Percentiles rank a stretch among this genome's conserved stretches.
Evolutionary conservation across 2,113 vertebrate species (phyloP).

Genomic region (Okapia johnstoni): DNA sequence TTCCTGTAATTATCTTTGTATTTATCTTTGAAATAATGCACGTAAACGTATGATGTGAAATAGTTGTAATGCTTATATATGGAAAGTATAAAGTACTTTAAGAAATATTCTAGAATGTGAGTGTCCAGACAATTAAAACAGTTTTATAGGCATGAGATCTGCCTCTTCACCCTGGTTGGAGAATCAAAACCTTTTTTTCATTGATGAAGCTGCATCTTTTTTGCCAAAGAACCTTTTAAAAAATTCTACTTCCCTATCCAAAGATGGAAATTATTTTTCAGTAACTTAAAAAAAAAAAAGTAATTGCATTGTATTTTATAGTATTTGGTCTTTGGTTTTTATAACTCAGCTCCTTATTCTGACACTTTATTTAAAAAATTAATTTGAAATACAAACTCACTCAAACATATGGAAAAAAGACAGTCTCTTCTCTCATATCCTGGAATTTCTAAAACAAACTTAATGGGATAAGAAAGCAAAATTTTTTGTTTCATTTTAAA

Average conservation of each 20-base stretch:
- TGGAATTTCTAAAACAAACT: neutral
- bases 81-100: neutral
- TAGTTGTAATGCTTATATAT: neutral
- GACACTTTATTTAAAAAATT: neutral
- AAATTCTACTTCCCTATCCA: neutral
- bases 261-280: neutral
- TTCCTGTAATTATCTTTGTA: neutral
- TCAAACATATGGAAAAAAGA: neutral
- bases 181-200: neutral
- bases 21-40: neutral
- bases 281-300: neutral
- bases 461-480: neutral
- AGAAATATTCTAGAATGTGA: neutral
- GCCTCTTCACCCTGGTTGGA: neutral
- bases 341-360: neutral
- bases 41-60: neutral
- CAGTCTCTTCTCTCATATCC: neutral
- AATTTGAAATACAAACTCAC: conserved; percentile 7
- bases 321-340: neutral
- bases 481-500: neutral
- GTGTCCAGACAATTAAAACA: neutral
- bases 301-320: neutral
- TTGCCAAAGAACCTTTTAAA: neutral
- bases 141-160: neutral
- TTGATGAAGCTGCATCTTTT: neutral